Base-by-base conservation (phyloP, 2,113 vertebrate genomes). In the Microcebus tavaratra region DNA sequence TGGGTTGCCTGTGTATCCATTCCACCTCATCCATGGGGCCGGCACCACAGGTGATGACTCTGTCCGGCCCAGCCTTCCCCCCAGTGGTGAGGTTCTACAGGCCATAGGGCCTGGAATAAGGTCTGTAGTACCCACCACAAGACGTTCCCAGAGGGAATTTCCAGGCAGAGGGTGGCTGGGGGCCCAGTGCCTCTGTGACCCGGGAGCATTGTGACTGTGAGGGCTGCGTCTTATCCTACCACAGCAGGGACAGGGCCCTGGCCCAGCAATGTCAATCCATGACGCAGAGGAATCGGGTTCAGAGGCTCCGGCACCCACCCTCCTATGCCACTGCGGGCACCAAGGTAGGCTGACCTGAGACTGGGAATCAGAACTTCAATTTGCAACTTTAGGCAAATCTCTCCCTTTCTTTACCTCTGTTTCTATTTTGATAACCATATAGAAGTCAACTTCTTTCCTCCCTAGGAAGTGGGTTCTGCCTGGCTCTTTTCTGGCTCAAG, bases 141-240 rank as follows among this genome's bases (percentile, higher is more conserved):
- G 94, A 92, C 0, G 91, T 94, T 85, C 61, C 96, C 76, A 91
- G 55, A 86, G 95, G 39, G 88, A 94, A 95, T 84, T 95, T 96
- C 15, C 50, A 87, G 95, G 78, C 39, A 93, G 86, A 93, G 93
- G 68, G 70, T 95, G 83, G 72, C 68, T 65, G 50, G 39, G 39
- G 59, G 23, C 78, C 72, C 59, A 72, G 59, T 8, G 9, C 96
- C 98, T 97, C 97, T 98, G 96, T 98, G 98, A 98, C 97, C 96
- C 96, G 96, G 96, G 48, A 34, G 98, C 98, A 98, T 98, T 98
- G 85, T 98, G 98, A 98, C 97, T 97, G 39, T 94, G 87, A 88
- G 48, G 90, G 81, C 4, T 93, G 67, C 75, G 59, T 83, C 87
- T 78, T 91, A 76, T 48, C 83, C 88, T 48, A n/a, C 53, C 81